Conservation (phyloP, 2,888 invertebrate genomes). For the Lycia hirtaria region DNA sequence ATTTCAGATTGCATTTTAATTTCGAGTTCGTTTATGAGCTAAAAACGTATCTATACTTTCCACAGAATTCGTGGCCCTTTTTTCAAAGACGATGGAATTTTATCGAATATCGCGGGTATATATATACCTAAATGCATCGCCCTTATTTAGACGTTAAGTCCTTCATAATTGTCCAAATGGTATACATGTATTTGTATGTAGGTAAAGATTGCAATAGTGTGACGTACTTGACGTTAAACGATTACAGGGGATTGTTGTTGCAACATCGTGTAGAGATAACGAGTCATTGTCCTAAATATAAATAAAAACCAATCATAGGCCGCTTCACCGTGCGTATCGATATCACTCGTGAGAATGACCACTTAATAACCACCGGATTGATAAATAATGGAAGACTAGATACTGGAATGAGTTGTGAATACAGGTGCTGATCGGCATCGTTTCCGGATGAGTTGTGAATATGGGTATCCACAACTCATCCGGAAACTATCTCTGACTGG, state of each 20-base stretch:
- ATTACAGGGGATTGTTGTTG: conserved; percentile 21
- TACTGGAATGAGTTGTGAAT: not conserved
- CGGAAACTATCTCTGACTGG: too few species aligned
- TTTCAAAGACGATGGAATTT: too few species aligned
- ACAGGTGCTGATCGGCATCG: not conserved
- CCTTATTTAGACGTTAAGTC: too few species aligned
- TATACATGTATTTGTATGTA: not conserved
- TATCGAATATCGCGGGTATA: too few species aligned
- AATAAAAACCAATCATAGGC: conserved; percentile 16
- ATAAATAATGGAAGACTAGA: conserved; percentile 1
- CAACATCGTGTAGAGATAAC: conserved; percentile 26
- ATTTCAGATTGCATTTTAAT: too few species aligned
- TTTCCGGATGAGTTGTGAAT: too few species aligned
- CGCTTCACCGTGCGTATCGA: not conserved
- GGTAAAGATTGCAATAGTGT: conserved; percentile 10
- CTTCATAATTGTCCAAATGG: too few species aligned
- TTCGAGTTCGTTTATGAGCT: too few species aligned
- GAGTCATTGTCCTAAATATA: conserved; percentile 30
- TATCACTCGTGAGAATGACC: conserved; percentile 27
- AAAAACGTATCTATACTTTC: too few species aligned
- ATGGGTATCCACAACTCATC: too few species aligned
- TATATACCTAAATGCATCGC: too few species aligned
- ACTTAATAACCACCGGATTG: conserved; percentile 4
- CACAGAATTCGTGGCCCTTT: too few species aligned
- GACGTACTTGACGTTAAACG: not conserved